Conservation (phyloP, 2,888 invertebrate genomes). For the Xanthorhoe designata region DNA sequence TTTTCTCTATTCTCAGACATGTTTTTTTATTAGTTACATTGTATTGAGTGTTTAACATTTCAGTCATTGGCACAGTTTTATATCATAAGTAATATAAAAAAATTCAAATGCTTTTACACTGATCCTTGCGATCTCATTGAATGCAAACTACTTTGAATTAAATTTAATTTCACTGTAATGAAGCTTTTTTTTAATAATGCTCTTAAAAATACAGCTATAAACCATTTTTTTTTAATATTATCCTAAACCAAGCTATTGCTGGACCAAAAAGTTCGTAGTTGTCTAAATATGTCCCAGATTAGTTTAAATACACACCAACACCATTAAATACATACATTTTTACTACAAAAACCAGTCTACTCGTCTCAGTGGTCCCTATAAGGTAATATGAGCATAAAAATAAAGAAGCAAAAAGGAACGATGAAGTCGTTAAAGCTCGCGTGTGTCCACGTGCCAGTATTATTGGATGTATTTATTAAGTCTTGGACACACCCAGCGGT, state of each 20-base stretch:
- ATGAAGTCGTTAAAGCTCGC: conserved; percentile 42
- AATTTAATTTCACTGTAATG: background rate
- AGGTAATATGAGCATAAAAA: conserved; percentile 46
- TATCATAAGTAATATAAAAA: too few species aligned
- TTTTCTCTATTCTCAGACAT: background rate
- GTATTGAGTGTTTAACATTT: too few species aligned
- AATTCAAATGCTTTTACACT: background rate
- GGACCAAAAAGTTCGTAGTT: too few species aligned
- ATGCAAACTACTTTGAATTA: background rate
- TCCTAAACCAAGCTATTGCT: too few species aligned
- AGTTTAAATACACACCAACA: background rate
- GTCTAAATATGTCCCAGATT: background rate
- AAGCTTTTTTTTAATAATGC: too few species aligned
- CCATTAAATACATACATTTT: background rate
- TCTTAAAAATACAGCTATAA: too few species aligned
- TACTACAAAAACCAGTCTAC: background rate
- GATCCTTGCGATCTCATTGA: background rate
- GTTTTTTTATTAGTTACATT: too few species aligned
- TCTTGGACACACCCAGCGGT: background rate
- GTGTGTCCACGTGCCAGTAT: conserved; percentile 34
- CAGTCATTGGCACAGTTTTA: background rate
- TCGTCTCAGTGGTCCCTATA: conserved; percentile 37
- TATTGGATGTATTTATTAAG: conserved; percentile 27
- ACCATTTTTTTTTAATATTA: too few species aligned
- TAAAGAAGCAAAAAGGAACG: conserved; percentile 46